These are phyloP conservation scores for Cerastis rubricosa DNA, from an alignment of 2,888 invertebrate genomes.

Conservation along the genomic window DNA sequence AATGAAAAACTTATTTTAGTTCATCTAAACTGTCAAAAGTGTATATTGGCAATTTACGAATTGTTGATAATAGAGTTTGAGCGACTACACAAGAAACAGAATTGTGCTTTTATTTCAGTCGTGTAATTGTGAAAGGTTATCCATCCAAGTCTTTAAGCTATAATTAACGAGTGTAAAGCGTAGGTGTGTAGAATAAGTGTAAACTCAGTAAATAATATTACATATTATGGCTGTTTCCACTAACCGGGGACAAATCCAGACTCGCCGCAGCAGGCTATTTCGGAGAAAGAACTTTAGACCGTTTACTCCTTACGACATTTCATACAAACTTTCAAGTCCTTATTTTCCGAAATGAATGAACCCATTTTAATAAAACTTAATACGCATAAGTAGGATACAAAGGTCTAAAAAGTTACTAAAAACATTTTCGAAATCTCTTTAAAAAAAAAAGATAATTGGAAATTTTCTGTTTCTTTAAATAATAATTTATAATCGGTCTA, in stretches of 20 bases:
- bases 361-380: too few species aligned
- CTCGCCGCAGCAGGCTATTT: background rate
- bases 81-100: background rate
- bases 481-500: too few species aligned
- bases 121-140: background rate
- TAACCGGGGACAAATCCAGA: background rate
- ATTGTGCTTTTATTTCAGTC: background rate
- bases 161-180: background rate
- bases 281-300: background rate
- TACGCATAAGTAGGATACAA: too few species aligned
- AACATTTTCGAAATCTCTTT: too few species aligned
- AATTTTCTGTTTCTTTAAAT: too few species aligned
- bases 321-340: too few species aligned
- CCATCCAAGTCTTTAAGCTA: too few species aligned
- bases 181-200: background rate
- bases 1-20: background rate
- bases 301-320: too few species aligned
- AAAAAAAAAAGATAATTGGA: too few species aligned
- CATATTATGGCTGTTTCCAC: background rate
- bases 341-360: too few species aligned
- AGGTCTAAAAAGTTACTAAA: too few species aligned
- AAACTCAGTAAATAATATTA: background rate
- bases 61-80: background rate
- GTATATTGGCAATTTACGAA: constrained; percentile 5
- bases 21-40: constrained; percentile 5